phyloP scores from a whole-genome alignment of 2,113 vertebrate species.

The Halcyon senegalensis region DNA sequence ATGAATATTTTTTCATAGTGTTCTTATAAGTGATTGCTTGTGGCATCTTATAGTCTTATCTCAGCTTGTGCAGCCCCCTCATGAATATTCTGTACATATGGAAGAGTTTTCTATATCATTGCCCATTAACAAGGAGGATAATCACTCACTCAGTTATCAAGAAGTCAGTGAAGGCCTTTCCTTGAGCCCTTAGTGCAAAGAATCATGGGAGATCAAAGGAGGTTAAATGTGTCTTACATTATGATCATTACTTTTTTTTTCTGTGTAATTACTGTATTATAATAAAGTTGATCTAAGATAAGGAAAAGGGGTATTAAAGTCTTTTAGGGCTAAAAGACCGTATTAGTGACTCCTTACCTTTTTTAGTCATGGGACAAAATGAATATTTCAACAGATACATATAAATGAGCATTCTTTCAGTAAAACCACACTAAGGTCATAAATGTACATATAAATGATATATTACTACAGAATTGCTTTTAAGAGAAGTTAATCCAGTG shows the following conservation, averaged over 20 bases:
- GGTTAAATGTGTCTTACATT: constrained; percentile 82
- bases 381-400: constrained; percentile 37
- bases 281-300: constrained; percentile 79
- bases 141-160: constrained; percentile 99
- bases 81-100: constrained; percentile 98
- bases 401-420: constrained; percentile 41
- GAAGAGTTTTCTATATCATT: constrained; percentile 92
- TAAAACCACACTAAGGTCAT: constrained; percentile 27
- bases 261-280: constrained; percentile 78
- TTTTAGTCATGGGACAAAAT: constrained; percentile 51
- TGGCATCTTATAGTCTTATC: constrained; percentile 90
- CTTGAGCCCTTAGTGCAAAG: constrained; percentile 70
- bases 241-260: constrained; percentile 73
- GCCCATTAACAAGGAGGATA: constrained; percentile 97
- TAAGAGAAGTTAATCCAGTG: constrained; percentile 13
- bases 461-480: constrained; percentile 1
- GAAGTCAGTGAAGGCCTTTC: constrained; percentile 89
- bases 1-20: constrained; percentile 53
- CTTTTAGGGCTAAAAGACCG: constrained; percentile 82
- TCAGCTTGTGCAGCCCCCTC: constrained; percentile 92
- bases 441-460: constrained; percentile 36
- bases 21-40: constrained; percentile 77
- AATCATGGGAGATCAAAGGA: constrained; percentile 77
- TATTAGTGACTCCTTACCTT: constrained; percentile 63
- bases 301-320: constrained; percentile 79